Evolutionary conservation across 2,113 vertebrate genomes (phyloP), one percentile per base, ranked within the genome.

Genomic region (Misgurnus anguillicaudatus): DNA sequence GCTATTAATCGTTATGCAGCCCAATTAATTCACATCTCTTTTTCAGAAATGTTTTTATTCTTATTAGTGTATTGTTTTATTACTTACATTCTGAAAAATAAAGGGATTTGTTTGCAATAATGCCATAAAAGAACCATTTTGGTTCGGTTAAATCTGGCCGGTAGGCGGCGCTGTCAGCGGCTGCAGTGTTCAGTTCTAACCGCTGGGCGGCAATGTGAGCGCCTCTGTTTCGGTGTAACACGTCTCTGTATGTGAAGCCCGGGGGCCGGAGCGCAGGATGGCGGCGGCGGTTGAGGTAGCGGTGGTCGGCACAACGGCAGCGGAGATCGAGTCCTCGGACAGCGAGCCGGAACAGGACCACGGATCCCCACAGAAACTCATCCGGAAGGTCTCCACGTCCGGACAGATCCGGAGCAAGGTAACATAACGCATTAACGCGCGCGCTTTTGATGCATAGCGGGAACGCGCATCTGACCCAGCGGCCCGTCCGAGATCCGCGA

Each of bases 331-430:
- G 87, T 98, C 96, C 24, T 97, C 96, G 66, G 96, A 98, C 86
- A 98, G 96, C 85, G 96, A 98, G 73, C 95, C 95, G 68, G 96
- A 97, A 85, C 95, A 96, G 78, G 95, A 98, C 88, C 95, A 94
- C 48, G 95, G 96, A 57, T 94, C 94, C 16, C 94, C 94, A 73
- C 96, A 97, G 92, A 98, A 98, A 87, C 95, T 98, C 60, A 97
- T 97, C 85, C 95, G 96, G 21, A 98, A 98, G 88, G 96, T 98
- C 78, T 98, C 96, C 68, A 98, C 96, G 53, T 97, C 96, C 24
- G 96, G 96, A 11, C 96, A 97, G 89, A 98, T 98, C 88, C 94
- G 95, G 42, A 97, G 95, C 91, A 98, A 97, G 96, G 96, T 98
- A 92, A 47, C 51, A 36, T 13, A 31, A 38, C 51, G 64, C 61